These are phyloP conservation scores for Pterocles burchelli DNA, from an alignment of 2,113 vertebrate species.

Conservation along the genomic window DNA sequence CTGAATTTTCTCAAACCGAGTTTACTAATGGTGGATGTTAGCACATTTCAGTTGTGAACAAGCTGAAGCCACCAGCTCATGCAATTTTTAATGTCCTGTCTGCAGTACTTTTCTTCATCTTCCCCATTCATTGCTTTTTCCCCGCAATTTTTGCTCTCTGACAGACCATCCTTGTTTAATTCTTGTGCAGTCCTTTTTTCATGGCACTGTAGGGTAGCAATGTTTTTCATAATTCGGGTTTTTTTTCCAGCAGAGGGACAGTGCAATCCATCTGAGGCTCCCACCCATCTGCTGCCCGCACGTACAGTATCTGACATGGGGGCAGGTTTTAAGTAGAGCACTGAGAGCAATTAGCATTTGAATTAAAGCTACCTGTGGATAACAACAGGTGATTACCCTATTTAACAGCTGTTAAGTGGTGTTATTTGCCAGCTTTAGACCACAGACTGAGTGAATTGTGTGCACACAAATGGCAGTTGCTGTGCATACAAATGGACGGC, in stretches of 20 bases:
- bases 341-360: conserved; percentile 74
- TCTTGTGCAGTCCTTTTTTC: background rate
- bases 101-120: background rate
- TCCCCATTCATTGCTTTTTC: background rate
- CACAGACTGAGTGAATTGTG: conserved; percentile 35
- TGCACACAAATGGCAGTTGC: conserved; percentile 38
- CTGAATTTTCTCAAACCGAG: background rate
- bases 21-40: background rate
- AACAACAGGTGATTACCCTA: conserved; percentile 72
- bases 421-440: conserved; percentile 58
- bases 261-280: background rate
- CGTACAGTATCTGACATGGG: conserved; percentile 38
- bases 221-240: background rate
- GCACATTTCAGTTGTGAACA: background rate
- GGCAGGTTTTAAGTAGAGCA: conserved; percentile 62
- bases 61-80: background rate
- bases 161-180: background rate
- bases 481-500: conserved; percentile 10
- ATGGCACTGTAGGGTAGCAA: background rate
- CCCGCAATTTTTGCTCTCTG: background rate
- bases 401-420: conserved; percentile 76
- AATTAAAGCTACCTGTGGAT: conserved; percentile 75
- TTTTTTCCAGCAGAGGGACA: background rate
- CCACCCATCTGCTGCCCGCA: conserved; percentile 42
- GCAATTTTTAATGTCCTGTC: background rate